Conservation (phyloP, 2,113 vertebrate species). For the Ploceus nigricollis region DNA sequence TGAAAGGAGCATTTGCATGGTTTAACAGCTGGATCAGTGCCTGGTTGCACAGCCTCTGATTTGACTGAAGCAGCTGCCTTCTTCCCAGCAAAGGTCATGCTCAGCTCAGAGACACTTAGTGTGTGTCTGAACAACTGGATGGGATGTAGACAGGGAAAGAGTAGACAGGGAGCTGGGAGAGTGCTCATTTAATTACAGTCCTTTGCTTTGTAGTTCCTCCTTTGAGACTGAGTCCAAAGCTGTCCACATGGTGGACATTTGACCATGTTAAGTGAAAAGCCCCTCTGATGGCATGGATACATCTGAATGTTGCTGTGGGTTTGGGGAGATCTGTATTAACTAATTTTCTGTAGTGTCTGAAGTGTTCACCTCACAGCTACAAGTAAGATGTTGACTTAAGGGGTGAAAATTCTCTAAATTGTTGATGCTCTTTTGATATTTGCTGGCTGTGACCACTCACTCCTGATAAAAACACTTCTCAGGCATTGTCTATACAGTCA, state of each 20-base stretch:
- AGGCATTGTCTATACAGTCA: not conserved
- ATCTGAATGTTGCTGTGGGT: not conserved
- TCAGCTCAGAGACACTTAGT: not conserved
- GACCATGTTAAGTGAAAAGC: not conserved
- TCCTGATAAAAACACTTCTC: not conserved
- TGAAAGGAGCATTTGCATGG: not conserved
- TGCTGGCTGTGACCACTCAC: not conserved
- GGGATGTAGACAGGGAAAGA: not conserved
- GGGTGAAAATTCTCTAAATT: not conserved
- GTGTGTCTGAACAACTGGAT: slow-evolving; percentile 14
- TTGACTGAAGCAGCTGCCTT: not conserved
- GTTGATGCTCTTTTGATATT: not conserved
- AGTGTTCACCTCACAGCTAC: not conserved
- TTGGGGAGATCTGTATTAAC: not conserved
- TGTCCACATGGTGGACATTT: not conserved
- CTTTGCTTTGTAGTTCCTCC: not conserved
- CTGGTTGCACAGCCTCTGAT: not conserved
- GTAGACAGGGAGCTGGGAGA: not conserved
- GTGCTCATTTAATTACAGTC: not conserved
- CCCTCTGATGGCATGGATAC: not conserved
- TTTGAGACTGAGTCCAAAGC: not conserved
- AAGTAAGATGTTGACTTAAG: not conserved
- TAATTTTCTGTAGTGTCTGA: not conserved
- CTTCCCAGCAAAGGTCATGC: slow-evolving; percentile 12
- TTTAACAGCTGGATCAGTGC: not conserved